Percentiles rank a stretch among this genome's conserved stretches.
These are phyloP conservation scores for Agrilus planipennis DNA, from an alignment of 1,140 invertebrate species.

Conservation along the genomic window DNA sequence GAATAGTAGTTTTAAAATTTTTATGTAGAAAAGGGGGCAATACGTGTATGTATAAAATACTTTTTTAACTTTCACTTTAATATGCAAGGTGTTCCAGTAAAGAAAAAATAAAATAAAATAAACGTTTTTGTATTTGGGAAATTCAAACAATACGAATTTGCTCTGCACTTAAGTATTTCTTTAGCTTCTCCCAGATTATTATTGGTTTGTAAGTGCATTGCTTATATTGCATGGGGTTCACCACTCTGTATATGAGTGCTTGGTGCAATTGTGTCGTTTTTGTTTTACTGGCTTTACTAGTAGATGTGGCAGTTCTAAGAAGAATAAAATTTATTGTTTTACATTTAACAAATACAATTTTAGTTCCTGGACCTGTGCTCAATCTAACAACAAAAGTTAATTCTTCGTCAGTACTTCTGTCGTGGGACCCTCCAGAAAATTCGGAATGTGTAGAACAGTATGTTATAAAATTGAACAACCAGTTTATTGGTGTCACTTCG, in stretches of 20 bases:
- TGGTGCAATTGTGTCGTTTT: no score
- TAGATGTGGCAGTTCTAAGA: not conserved
- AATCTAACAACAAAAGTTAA: not conserved
- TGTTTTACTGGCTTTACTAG: no score
- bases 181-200: not conserved
- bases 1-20: not conserved
- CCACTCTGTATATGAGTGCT: no score
- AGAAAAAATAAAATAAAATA: not conserved
- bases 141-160: not conserved
- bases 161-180: not conserved
- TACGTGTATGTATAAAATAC: not conserved
- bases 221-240: no score
- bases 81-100: not conserved
- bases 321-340: not conserved
- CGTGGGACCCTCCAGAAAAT: not conserved
- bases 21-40: not conserved
- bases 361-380: not conserved
- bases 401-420: not conserved
- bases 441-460: not conserved
- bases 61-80: not conserved
- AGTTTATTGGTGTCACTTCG: not conserved
- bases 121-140: not conserved
- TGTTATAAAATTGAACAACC: not conserved
- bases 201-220: not conserved
- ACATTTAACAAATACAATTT: not conserved